Percentiles rank a stretch among this genome's conserved stretches.
Conservation (phyloP, 2,113 vertebrate species). For the Thermophis baileyi region DNA sequence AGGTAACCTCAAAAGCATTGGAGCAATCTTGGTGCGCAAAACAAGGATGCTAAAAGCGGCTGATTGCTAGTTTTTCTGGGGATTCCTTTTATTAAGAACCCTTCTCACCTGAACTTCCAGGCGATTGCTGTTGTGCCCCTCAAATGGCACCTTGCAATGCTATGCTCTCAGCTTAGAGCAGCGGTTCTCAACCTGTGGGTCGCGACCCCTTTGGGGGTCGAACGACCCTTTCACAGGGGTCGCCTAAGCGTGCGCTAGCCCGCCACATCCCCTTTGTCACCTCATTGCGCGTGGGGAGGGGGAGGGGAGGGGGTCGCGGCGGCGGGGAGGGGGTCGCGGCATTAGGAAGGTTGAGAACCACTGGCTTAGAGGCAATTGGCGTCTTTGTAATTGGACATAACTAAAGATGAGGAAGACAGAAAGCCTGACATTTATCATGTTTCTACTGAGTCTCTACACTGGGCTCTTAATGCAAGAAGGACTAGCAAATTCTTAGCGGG, state of each 20-base stretch:
- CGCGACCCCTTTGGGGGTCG: too few species aligned
- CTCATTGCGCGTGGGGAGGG: too few species aligned
- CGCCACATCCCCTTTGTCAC: too few species aligned
- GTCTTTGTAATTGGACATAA: background rate
- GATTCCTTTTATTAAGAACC: slow-evolving; percentile 13
- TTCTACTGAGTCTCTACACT: background rate
- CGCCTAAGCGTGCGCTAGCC: too few species aligned
- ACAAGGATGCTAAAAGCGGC: background rate
- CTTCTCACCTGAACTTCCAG: slow-evolving; percentile 13
- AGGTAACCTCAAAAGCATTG: background rate
- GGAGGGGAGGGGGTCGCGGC: too few species aligned
- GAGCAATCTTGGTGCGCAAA: slow-evolving; percentile 8
- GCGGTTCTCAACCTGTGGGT: too few species aligned
- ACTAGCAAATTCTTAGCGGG: background rate
- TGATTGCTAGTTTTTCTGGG: background rate
- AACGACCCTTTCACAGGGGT: too few species aligned
- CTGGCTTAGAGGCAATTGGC: slow-evolving; percentile 17
- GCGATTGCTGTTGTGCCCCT: slow-evolving; percentile 27
- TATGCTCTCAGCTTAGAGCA: slow-evolving; percentile 3
- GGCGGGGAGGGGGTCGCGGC: too few species aligned
- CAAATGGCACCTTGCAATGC: slow-evolving; percentile 16
- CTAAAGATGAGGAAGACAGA: background rate
- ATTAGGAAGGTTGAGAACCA: too few species aligned
- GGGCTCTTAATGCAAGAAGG: background rate
- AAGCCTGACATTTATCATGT: background rate